phyloP scores from a whole-genome alignment of 2,888 invertebrate species.

The Herminia tarsipennalis region DNA sequence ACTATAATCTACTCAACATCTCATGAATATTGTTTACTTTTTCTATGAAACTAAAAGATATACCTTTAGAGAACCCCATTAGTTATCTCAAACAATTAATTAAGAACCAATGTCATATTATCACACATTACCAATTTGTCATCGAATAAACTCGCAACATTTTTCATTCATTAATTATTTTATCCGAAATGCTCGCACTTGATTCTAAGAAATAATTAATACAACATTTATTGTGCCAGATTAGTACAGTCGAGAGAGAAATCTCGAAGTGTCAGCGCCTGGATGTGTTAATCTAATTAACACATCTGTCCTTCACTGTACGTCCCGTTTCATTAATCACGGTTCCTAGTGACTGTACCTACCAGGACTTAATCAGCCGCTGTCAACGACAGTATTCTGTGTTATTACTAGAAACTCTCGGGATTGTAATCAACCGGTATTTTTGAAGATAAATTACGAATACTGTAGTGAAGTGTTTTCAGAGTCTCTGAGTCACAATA shows the following conservation, averaged over 20 bases:
- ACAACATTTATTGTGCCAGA: constrained; percentile 38
- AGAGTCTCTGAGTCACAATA: no score
- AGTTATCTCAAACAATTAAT: neutral
- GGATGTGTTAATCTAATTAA: constrained; percentile 67
- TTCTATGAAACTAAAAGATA: neutral
- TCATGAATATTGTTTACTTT: no score
- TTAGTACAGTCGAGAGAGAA: constrained; percentile 41
- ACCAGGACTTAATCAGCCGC: constrained; percentile 48
- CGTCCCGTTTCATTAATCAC: constrained; percentile 68
- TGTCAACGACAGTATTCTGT: constrained; percentile 45
- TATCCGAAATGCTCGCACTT: constrained; percentile 27
- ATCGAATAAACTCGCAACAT: constrained; percentile 15
- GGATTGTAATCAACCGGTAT: constrained; percentile 27
- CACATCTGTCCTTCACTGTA: constrained; percentile 61
- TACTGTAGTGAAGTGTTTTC: no score
- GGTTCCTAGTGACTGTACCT: constrained; percentile 35
- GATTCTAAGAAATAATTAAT: constrained; percentile 43
- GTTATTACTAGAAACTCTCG: constrained; percentile 38
- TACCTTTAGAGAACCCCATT: no score
- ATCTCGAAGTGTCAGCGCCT: constrained; percentile 47
- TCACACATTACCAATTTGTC: constrained; percentile 11
- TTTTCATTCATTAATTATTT: constrained; percentile 36
- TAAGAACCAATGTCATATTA: constrained; percentile 4
- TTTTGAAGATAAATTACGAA: constrained; percentile 29
- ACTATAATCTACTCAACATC: no score